A percentile compares a stretch with the other conserved stretches of the same genome.
Evolutionary conservation across 1,140 invertebrate species (phyloP).

Genomic region (Euglossa dilemma): DNA sequence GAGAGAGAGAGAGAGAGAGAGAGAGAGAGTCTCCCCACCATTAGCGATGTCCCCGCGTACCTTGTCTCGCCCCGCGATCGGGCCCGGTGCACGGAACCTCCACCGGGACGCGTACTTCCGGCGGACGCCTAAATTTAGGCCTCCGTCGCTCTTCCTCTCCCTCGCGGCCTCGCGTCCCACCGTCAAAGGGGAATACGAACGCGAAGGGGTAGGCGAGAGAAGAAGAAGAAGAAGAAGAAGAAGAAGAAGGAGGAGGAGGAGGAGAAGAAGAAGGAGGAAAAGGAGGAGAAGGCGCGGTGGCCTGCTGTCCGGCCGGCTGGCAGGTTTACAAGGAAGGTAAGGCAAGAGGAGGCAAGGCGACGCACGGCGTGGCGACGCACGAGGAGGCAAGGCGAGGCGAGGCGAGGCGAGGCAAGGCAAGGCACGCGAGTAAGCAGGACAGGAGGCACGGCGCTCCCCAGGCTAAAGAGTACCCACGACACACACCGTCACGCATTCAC

Average conservation of each 20-base stretch:
- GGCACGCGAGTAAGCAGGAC: conserved; percentile 57
- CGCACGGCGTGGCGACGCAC: conserved; percentile 17
- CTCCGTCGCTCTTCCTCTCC: conserved; percentile 6
- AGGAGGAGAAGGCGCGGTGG: conserved; percentile 40
- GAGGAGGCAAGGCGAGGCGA: conserved; percentile 18
- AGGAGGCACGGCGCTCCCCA: conserved; percentile 63
- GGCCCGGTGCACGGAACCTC: conserved; percentile 55
- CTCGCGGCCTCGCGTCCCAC: background rate
- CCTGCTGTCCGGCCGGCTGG: conserved; percentile 52
- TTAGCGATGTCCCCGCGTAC: conserved; percentile 36
- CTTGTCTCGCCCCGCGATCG: conserved; percentile 58
- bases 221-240: conserved; percentile 11
- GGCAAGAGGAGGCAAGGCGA: conserved; percentile 52
- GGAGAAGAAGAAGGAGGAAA: conserved; percentile 31
- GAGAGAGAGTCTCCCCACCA: background rate
- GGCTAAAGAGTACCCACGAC: conserved; percentile 59
- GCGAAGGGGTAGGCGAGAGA: background rate
- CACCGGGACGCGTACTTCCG: conserved; percentile 61
- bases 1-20: background rate
- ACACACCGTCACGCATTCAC: conserved; percentile 77
- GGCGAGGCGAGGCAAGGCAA: too few species aligned
- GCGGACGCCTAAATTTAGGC: conserved; percentile 76
- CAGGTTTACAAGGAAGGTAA: conserved; percentile 65
- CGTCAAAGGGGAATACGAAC: conserved; percentile 32
- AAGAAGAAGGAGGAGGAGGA: conserved; percentile 33